Conservation (phyloP, 2,113 vertebrate genomes). For the Alethe castanea region DNA sequence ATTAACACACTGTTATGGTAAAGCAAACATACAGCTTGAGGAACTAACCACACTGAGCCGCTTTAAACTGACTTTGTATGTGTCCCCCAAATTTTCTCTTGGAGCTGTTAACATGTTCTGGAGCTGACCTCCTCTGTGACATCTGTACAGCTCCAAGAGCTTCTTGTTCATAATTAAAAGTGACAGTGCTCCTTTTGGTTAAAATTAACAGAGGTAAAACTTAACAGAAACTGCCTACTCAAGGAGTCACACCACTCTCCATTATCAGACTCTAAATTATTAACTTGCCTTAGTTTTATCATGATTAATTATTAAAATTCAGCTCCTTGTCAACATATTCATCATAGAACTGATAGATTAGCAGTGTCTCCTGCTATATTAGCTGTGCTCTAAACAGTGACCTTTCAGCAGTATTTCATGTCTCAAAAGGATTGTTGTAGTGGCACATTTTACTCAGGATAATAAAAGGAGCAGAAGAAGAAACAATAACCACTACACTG, state of each 20-base stretch:
- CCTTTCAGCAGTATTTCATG: constrained; percentile 54
- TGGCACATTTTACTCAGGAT: constrained; percentile 9
- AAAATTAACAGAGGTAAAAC: constrained; percentile 61
- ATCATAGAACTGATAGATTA: constrained; percentile 50
- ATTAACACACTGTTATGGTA: neutral
- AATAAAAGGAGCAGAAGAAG: neutral
- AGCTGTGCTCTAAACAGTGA: constrained; percentile 50
- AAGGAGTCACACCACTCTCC: constrained; percentile 34
- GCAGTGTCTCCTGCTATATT: constrained; percentile 11
- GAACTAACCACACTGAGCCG: neutral
- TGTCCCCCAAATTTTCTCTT: neutral
- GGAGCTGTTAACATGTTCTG: neutral
- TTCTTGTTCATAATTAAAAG: constrained; percentile 28
- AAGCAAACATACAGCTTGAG: neutral
- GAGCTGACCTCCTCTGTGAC: neutral
- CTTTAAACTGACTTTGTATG: neutral
- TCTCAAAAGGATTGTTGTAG: constrained; percentile 44
- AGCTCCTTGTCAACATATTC: constrained; percentile 61
- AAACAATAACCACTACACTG: neutral
- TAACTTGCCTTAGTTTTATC: constrained; percentile 64
- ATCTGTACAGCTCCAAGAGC: neutral
- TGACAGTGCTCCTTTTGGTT: constrained; percentile 31
- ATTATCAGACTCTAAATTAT: constrained; percentile 60
- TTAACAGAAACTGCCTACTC: constrained; percentile 51
- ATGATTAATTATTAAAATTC: constrained; percentile 75